Base-by-base conservation (phyloP, 2,113 vertebrate genomes). In the Axis porcinus region DNA sequence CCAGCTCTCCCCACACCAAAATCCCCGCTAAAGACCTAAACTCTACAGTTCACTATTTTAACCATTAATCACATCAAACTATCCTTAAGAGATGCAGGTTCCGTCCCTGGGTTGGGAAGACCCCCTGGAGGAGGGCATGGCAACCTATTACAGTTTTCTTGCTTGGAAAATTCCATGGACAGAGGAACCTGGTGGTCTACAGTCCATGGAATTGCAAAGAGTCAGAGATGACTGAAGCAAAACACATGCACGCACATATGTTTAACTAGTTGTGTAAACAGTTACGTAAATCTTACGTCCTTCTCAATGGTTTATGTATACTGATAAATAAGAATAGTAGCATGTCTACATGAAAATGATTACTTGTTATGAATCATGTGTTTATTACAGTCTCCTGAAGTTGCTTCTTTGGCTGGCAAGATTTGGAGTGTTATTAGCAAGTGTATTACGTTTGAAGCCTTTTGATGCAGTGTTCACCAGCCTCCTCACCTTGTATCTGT, bases 11-110 rank as follows among this genome's bases (percentile, higher is more conserved):
- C 3, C 28, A 9, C 25, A 11, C 12, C 5, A 17, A 50, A 84
- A n/a, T 74, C 21, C 8, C 47, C 11, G 2, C 2, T 43, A 47
- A 90, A 33, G 30, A 7, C 1, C 5, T 2, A 1, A 3, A 43
- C 4, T 1, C 5, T 4, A 55, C 8, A 57, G 19, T 40, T 96
- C 12, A 50, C 3, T 54, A 21, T n/a, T 82, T 83, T 78, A n/a
- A 28, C 64, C 10, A 47, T 76, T 78, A 55, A 3, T 1, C 15
- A 30, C 1, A 7, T 16, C 36, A 40, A 57, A 7, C 5, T 67
- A 55, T n/a, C 15, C n/a, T 81, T 67, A 14, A 76, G 40, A 76
- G 21, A 27, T 76, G 11, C 23, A 76, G 21, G 11, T 23, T 74
- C 36, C 43, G 25, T 27, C 21, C 36, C 23, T 43, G 36, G 12